phyloP scores from a whole-genome alignment of 2,113 vertebrate genomes.

The Scartelaos histophorus region DNA sequence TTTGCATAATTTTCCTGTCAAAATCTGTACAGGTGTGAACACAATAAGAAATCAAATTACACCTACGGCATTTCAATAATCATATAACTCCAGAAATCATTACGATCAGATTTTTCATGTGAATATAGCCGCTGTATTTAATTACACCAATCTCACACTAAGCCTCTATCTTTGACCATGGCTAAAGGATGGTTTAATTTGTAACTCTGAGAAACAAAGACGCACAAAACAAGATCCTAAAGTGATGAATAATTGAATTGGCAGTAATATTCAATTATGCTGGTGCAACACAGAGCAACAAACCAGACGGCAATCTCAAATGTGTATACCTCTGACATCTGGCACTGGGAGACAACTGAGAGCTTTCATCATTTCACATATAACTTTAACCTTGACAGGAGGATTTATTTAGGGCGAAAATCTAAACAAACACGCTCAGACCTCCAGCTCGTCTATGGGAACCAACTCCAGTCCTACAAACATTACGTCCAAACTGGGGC shows the following conservation, averaged over 20 bases:
- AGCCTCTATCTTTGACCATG: background rate
- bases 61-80: no score
- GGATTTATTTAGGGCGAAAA: background rate
- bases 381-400: background rate
- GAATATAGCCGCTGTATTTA: no score
- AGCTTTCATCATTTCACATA: background rate
- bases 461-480: no score
- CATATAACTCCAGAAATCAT: no score
- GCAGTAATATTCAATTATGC: conserved; percentile 23
- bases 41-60: no score
- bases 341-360: background rate
- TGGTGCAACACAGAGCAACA: conserved; percentile 44
- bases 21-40: no score
- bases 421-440: background rate
- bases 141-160: background rate
- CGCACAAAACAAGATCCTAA: conserved; percentile 1
- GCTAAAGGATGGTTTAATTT: background rate
- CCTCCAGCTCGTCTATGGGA: background rate
- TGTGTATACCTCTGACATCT: background rate
- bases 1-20: no score
- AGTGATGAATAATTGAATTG: conserved; percentile 41
- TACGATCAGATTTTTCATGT: no score
- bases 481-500: no score
- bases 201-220: conserved; percentile 11
- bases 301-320: background rate